Conservation (phyloP, 2,113 vertebrate genomes). For the Poeciliopsis retropinna region DNA sequence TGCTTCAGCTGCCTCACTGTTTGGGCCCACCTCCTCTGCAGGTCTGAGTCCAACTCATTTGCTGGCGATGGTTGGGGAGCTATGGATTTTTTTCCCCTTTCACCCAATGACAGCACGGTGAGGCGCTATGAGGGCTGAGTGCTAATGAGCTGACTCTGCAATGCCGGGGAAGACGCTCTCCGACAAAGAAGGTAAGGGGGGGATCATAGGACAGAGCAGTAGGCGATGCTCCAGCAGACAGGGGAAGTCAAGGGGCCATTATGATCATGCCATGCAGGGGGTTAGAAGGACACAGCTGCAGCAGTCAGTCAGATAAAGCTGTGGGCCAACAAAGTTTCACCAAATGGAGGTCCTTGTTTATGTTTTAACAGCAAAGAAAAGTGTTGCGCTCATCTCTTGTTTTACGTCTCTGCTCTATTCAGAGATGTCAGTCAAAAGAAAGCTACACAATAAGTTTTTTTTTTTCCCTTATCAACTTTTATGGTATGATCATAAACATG, state of each 20-base stretch:
- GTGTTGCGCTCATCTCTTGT: slow-evolving; percentile 3
- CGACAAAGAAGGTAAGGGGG: slow-evolving; percentile 83
- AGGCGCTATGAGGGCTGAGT: slow-evolving; percentile 96
- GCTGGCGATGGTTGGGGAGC: slow-evolving; percentile 86
- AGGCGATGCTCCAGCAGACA: slow-evolving; percentile 43
- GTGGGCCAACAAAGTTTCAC: slow-evolving; percentile 23
- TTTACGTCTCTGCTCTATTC: slow-evolving; percentile 32
- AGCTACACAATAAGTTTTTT: too few species aligned
- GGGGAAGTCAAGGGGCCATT: slow-evolving; percentile 56
- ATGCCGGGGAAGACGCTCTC: slow-evolving; percentile 88
- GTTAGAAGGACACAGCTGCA: slow-evolving; percentile 33
- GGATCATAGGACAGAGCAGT: slow-evolving; percentile 78
- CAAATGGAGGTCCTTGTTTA: slow-evolving; percentile 37
- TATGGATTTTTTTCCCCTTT: slow-evolving; percentile 83
- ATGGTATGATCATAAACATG: background rate
- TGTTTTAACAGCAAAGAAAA: slow-evolving; percentile 27
- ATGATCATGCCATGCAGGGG: slow-evolving; percentile 51
- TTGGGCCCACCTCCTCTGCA: slow-evolving; percentile 72
- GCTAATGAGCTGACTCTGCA: slow-evolving; percentile 99
- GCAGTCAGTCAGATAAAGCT: slow-evolving; percentile 18
- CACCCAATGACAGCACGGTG: slow-evolving; percentile 92
- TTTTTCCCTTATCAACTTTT: background rate
- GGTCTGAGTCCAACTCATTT: slow-evolving; percentile 75
- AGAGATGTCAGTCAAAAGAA: slow-evolving; percentile 17
- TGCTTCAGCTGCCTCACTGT: slow-evolving; percentile 54